Evolutionary conservation across 2,113 vertebrate genomes (phyloP).

Genomic region (Fulmarus glacialis): DNA sequence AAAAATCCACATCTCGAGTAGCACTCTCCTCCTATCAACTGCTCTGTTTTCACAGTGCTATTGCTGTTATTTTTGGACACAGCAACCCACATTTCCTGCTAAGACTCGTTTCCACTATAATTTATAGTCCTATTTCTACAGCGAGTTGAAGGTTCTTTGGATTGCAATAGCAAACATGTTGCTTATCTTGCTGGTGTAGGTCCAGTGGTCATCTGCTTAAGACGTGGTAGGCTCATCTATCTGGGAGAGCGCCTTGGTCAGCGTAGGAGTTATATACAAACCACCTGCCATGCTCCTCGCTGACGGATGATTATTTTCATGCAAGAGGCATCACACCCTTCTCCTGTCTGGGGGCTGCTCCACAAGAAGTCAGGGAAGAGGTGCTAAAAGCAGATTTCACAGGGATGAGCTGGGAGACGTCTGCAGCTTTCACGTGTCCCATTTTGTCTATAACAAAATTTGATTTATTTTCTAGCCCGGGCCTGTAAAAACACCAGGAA

Average conservation of each 20-base stretch:
- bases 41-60: neutral
- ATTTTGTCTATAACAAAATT: neutral
- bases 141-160: neutral
- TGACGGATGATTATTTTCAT: neutral
- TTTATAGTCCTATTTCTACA: neutral
- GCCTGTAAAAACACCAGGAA: neutral
- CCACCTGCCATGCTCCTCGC: neutral
- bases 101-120: neutral
- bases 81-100: neutral
- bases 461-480: neutral
- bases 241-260: neutral
- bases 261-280: neutral
- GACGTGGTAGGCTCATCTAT: neutral
- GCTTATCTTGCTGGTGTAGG: neutral
- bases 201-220: neutral
- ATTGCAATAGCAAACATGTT: neutral
- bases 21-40: neutral
- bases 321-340: neutral
- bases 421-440: fast-evolving
- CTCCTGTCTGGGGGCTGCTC: neutral
- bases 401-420: neutral
- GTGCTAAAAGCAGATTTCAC: neutral
- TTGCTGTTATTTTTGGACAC: slow-evolving; percentile 28
- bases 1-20: neutral
- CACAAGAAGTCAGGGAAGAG: neutral